Evolutionary conservation across 2,888 invertebrate species (phyloP).

Genomic region (Macrosiphum euphorbiae): DNA sequence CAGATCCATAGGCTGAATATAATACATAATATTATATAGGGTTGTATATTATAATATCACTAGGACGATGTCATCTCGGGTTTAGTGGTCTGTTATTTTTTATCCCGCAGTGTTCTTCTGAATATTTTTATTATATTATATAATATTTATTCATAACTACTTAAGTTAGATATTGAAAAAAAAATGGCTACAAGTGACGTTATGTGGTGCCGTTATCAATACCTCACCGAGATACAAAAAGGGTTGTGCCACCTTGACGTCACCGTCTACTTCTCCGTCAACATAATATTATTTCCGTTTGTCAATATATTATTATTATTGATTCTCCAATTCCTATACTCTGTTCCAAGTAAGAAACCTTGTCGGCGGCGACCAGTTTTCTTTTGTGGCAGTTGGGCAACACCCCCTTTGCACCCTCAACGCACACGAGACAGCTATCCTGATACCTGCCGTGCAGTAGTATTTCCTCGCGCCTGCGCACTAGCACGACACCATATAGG

Average conservation of each 20-base stretch:
- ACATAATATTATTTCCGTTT: background rate
- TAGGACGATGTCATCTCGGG: background rate
- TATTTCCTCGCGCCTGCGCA: too few relatives aligned
- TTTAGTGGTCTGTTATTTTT: background rate
- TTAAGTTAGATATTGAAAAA: background rate
- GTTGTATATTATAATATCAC: too few relatives aligned
- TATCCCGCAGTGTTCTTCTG: background rate
- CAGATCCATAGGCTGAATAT: background rate
- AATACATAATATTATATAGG: too few relatives aligned
- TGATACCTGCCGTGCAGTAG: too few relatives aligned
- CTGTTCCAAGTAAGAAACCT: too few relatives aligned
- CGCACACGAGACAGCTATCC: too few relatives aligned
- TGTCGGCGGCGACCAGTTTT: too few relatives aligned
- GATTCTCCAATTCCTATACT: background rate
- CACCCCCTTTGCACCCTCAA: too few relatives aligned
- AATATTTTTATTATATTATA: background rate
- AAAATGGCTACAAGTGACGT: background rate
- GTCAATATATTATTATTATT: background rate
- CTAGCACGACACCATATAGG: too few relatives aligned
- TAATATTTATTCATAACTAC: too few relatives aligned
- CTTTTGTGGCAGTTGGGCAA: too few relatives aligned
- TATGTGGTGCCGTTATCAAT: background rate
- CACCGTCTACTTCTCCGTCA: background rate
- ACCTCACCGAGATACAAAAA: background rate
- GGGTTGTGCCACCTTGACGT: background rate